Percentiles rank a stretch among this genome's conserved stretches.
phyloP scores from a whole-genome alignment of 2,113 vertebrate species.

The Drymodes brunneopygia region DNA sequence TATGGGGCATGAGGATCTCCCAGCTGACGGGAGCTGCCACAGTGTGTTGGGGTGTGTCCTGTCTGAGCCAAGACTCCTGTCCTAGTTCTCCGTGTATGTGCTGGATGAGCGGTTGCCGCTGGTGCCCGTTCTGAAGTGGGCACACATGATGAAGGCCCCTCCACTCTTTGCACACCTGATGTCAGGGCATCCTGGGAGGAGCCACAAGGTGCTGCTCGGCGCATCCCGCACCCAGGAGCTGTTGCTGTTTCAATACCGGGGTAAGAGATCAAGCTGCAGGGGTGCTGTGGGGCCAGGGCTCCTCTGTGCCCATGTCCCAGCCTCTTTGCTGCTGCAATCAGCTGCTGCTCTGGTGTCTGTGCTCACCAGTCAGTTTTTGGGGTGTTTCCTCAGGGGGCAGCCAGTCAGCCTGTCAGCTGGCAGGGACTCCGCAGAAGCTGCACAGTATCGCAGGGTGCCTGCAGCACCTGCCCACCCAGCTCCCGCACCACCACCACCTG shows the following conservation, averaged over 20 bases:
- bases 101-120: conserved; percentile 27
- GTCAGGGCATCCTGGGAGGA: not conserved
- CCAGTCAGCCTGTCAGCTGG: not conserved
- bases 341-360: not conserved
- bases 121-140: conserved; percentile 30
- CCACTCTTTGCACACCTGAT: not conserved
- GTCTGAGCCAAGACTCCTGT: fast-evolving
- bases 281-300: not conserved
- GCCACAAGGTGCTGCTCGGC: not conserved
- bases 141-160: conserved; percentile 38
- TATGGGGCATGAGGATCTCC: fast-evolving
- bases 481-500: not conserved
- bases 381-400: not conserved
- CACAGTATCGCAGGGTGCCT: not conserved
- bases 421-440: not conserved
- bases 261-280: not conserved
- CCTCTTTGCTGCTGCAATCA: not conserved
- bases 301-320: fast-evolving
- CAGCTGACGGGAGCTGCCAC: not conserved
- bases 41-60: fast-evolving
- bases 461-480: not conserved
- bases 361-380: not conserved
- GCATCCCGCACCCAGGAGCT: conserved; percentile 20
- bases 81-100: not conserved
- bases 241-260: not conserved